Evolutionary conservation across 2,888 invertebrate genomes (phyloP).

Genomic region (Achlya flavicornis): DNA sequence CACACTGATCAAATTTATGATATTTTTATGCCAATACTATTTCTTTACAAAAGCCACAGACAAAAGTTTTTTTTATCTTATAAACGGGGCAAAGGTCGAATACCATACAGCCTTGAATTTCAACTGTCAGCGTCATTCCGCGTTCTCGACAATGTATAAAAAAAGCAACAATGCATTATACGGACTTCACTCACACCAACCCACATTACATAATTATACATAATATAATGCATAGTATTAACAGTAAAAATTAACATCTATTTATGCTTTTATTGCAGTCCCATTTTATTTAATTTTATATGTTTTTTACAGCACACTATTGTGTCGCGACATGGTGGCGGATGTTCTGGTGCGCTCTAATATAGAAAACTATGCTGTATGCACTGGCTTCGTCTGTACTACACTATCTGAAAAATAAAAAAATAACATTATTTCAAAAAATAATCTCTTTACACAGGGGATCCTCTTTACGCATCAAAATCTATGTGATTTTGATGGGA

Average conservation of each 20-base stretch:
- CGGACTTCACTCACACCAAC: slow-evolving; percentile 70
- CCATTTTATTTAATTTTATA: slow-evolving; percentile 31
- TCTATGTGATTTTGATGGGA: too few relatives aligned
- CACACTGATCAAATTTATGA: neutral
- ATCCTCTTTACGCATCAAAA: too few relatives aligned
- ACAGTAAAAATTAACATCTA: slow-evolving; percentile 71
- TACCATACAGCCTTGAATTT: slow-evolving; percentile 11
- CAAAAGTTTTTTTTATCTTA: slow-evolving; percentile 29
- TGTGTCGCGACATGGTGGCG: slow-evolving; percentile 52
- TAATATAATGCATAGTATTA: slow-evolving; percentile 60
- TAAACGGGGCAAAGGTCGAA: slow-evolving; percentile 20
- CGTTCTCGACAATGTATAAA: slow-evolving; percentile 45
- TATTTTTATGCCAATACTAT: neutral
- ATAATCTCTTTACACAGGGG: neutral
- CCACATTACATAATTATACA: slow-evolving; percentile 58
- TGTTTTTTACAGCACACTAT: slow-evolving; percentile 57
- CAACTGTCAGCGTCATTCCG: slow-evolving; percentile 50
- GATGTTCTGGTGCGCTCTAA: slow-evolving; percentile 62
- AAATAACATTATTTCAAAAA: neutral
- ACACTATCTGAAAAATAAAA: slow-evolving; percentile 59
- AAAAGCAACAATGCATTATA: slow-evolving; percentile 63
- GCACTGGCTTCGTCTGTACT: slow-evolving; percentile 63
- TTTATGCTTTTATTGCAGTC: slow-evolving; percentile 70
- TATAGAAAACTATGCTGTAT: slow-evolving; percentile 68
- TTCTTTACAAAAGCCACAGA: slow-evolving; percentile 22